Base-by-base conservation (phyloP, 1,140 invertebrate genomes). In the Drosophila sturtevanti region DNA sequence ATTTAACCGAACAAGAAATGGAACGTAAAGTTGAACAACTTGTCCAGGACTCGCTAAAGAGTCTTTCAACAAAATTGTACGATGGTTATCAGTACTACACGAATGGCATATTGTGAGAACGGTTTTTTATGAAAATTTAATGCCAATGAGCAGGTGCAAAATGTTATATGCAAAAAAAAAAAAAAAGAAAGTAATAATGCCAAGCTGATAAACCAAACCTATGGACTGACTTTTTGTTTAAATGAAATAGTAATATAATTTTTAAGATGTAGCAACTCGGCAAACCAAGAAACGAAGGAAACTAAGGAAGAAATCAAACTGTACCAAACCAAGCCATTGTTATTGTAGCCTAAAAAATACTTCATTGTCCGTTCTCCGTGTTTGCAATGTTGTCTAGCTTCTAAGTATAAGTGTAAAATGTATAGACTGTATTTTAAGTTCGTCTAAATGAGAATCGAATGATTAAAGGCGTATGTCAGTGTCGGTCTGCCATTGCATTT, bases 1-100 rank as follows among this genome's bases (percentile, higher is more conserved):
- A 95, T 72, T 93, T 97, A 87, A 99, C 98, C 0, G 99, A 99
- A 92, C 97, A 98, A 92, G 98, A 99, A 92, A 94, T 99, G 54
- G 96, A 98, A 82, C 94, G 96, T 24, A 95, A 98, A 58, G 97
- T 99, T 0, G 98, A 99, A 82, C 95, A 95, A 62, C 95, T 99
- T 91, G 98, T 99, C 7, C 96, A 98, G 81, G 96, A 97, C 74
- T 98, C 98, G 91, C 95, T 99, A 37, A 96, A 99, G 92, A 99
- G 98, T 27, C 94, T 99, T 63, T 99, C 98, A 54, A 99, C 99
- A 3, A 97, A 98, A 92, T 94, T 99, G 11, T 99, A 99, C 92
- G 99, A 99, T 94, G 96, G 97, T 81, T 99, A 99, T 93, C 99
- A 99, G 93, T 99, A 99, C 94, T 96, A 99, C 81, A 99, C 98